Percentiles rank a stretch among this genome's conserved stretches.
phyloP scores from a whole-genome alignment of 2,113 vertebrate species.

The Psilopsiagon aurifrons region DNA sequence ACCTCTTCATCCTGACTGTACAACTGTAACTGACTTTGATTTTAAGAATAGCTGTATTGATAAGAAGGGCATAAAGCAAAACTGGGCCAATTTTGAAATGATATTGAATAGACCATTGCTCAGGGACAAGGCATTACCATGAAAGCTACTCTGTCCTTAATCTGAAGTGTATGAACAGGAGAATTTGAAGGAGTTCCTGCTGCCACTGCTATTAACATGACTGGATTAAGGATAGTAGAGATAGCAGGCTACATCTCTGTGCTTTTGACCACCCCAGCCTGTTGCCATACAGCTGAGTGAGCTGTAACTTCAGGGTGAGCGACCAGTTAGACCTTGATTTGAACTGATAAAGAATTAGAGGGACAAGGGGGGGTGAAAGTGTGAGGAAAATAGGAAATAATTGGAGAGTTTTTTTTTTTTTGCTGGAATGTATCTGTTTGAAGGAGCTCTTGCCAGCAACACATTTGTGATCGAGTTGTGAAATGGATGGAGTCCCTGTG shows the following conservation, averaged over 20 bases:
- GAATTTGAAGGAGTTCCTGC: background rate
- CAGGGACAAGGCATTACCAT: fast-evolving
- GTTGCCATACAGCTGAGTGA: fast-evolving
- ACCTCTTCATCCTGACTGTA: background rate
- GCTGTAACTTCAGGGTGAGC: background rate
- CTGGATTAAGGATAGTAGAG: background rate
- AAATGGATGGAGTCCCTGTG: background rate
- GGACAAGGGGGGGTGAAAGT: too few species aligned
- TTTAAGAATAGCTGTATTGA: background rate
- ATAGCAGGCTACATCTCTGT: background rate
- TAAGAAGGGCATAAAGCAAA: background rate
- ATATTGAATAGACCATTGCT: fast-evolving
- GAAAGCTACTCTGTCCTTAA: background rate
- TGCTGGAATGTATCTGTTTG: background rate
- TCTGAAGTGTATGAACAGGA: too few species aligned
- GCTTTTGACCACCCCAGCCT: background rate
- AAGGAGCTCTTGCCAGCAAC: background rate
- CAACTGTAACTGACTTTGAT: background rate
- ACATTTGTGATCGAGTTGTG: background rate
- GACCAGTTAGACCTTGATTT: background rate
- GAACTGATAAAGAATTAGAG: background rate
- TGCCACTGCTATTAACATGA: background rate
- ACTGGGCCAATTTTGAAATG: background rate
- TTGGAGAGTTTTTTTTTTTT: background rate
- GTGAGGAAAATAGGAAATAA: background rate